These are phyloP conservation scores for Cheilosia urbana DNA, from an alignment of 2,888 invertebrate species.

Conservation along the genomic window DNA sequence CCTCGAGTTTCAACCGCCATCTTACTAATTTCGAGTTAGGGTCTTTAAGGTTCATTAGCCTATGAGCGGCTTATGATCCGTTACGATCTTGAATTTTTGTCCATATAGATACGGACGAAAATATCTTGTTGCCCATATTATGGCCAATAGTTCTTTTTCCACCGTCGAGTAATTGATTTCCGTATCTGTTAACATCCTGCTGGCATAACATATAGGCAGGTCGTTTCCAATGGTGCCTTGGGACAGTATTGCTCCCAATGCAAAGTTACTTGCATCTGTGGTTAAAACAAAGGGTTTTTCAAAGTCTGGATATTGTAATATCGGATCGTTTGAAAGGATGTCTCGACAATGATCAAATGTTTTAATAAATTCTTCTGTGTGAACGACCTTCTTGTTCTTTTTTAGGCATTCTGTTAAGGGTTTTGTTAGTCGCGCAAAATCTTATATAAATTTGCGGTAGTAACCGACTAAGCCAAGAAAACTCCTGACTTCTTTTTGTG, in stretches of 20 bases:
- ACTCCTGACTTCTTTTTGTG: background rate
- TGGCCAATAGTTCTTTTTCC: constrained; percentile 5
- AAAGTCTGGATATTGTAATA: background rate
- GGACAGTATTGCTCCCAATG: background rate
- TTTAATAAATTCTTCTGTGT: constrained; percentile 1
- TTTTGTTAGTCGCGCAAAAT: background rate
- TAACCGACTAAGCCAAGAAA: constrained; percentile 1
- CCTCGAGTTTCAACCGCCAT: no score
- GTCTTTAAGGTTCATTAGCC: no score
- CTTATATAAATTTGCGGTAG: constrained; percentile 7
- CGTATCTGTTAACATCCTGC: background rate
- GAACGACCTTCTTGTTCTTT: background rate
- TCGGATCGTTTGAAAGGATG: background rate
- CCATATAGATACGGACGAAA: constrained; percentile 12
- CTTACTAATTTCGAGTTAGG: no score
- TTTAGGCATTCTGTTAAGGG: background rate
- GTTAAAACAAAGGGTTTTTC: background rate
- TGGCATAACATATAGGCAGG: constrained; percentile 4
- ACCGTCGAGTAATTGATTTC: constrained; percentile 2
- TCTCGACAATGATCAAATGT: background rate
- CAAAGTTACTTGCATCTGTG: no score
- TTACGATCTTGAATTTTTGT: no score
- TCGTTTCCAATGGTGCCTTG: background rate
- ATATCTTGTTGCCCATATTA: background rate
- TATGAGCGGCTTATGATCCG: no score